Evolutionary conservation across 2,797 vertebrate species (phyloP).

Genomic region (Aphelocoma californica): DNA sequence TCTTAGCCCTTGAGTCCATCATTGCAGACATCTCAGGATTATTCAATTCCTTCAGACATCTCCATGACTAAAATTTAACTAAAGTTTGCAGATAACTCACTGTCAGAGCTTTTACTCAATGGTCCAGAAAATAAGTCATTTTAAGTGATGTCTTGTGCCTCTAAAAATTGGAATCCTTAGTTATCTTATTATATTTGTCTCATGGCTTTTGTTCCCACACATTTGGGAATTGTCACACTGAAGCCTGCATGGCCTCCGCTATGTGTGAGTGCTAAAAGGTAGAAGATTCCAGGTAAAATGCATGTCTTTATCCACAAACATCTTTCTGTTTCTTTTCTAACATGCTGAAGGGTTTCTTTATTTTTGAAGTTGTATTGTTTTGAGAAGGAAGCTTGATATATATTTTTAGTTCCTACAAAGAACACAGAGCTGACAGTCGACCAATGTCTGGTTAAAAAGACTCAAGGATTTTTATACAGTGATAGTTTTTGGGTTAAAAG

Average conservation of each 20-base stretch:
- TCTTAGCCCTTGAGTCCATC: background rate
- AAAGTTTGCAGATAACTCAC: background rate
- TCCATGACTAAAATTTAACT: background rate
- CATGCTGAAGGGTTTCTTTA: background rate
- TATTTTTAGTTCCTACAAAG: background rate
- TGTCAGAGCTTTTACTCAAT: background rate
- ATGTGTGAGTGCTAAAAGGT: background rate
- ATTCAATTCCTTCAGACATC: background rate
- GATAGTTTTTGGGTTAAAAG: background rate
- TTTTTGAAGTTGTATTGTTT: background rate
- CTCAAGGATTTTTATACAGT: background rate
- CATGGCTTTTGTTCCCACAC: background rate
- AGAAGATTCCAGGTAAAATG: background rate
- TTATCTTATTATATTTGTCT: background rate
- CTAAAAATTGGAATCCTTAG: background rate
- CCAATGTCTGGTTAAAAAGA: background rate
- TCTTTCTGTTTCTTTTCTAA: background rate
- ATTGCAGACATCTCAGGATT: background rate
- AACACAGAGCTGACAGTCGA: background rate
- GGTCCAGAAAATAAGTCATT: background rate
- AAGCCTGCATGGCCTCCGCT: background rate
- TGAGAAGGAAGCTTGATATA: background rate
- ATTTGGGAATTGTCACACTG: background rate
- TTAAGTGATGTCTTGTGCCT: background rate
- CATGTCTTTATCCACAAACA: background rate